A percentile compares a stretch with the other conserved stretches of the same genome.
Evolutionary conservation across 2,888 invertebrate genomes (phyloP).

Genomic region (Cryptocephalus primarius): DNA sequence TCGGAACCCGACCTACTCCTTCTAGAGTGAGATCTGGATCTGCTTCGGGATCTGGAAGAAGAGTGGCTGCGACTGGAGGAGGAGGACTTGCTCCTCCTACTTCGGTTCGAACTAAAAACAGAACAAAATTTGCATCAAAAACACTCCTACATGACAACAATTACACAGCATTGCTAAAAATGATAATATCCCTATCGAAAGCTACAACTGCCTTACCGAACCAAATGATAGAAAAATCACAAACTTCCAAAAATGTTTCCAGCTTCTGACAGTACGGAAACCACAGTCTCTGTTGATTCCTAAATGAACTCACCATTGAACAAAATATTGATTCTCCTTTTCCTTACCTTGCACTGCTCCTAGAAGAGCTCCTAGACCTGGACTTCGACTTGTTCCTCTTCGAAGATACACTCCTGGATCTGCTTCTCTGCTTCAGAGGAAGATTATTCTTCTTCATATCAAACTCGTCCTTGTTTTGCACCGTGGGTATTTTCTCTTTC

Average conservation of each 20-base stretch:
- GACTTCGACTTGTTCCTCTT: constrained; percentile 22
- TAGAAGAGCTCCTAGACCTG: constrained; percentile 39
- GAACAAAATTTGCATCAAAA: constrained; percentile 3
- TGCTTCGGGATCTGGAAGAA: constrained; percentile 16
- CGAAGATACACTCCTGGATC: constrained; percentile 22
- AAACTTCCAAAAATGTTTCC: no score
- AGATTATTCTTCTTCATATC: constrained; percentile 17
- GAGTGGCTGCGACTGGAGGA: constrained; percentile 17
- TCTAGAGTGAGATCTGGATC: constrained; percentile 22
- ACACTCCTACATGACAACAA: constrained; percentile 1
- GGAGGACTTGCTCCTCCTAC: constrained; percentile 15
- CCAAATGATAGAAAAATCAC: background rate
- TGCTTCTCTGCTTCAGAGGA: constrained; percentile 22
- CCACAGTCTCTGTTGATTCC: no score
- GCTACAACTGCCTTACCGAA: no score
- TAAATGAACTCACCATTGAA: background rate
- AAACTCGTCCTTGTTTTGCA: constrained; percentile 20
- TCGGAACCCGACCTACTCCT: constrained; percentile 29
- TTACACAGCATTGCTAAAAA: no score
- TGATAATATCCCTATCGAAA: no score
- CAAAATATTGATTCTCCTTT: background rate
- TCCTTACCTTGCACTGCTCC: constrained; percentile 36
- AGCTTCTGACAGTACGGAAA: no score
- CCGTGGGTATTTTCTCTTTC: constrained; percentile 11
- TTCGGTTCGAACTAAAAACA: constrained; percentile 11